Conservation (phyloP, 2,888 invertebrate genomes). For the Hetaerina titia region DNA sequence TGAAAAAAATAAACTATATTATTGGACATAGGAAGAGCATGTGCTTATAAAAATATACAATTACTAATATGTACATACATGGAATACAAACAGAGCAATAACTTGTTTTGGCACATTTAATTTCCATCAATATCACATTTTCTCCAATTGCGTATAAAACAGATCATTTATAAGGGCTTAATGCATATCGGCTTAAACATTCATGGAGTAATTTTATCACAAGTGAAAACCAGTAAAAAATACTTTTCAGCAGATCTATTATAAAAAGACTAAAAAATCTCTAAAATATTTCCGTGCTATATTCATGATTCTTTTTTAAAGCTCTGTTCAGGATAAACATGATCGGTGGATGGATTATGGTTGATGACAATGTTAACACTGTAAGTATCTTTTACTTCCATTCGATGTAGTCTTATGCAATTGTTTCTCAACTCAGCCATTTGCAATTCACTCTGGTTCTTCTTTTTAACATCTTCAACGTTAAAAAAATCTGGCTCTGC, state of each 20-base stretch:
- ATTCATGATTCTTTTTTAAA: neutral
- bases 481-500: slow-evolving; percentile 74
- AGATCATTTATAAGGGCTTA: too few species aligned
- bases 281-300: neutral
- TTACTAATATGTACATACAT: neutral
- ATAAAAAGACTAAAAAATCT: neutral
- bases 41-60: neutral
- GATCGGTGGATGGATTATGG: neutral
- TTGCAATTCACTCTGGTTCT: neutral
- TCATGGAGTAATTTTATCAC: too few species aligned
- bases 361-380: slow-evolving; percentile 18
- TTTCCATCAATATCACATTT: neutral
- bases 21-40: neutral
- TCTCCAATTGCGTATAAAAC: neutral
- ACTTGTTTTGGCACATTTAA: neutral
- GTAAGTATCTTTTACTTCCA: neutral
- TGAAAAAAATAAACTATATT: neutral
- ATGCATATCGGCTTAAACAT: too few species aligned
- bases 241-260: too few species aligned
- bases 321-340: neutral
- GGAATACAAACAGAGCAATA: neutral
- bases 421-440: slow-evolving; percentile 41
- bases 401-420: slow-evolving; percentile 8
- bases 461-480: neutral
- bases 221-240: too few species aligned